Evolutionary conservation across 2,113 vertebrate species (phyloP), one percentile per base, ranked within the genome.

Genomic region (Hipposideros armiger): DNA sequence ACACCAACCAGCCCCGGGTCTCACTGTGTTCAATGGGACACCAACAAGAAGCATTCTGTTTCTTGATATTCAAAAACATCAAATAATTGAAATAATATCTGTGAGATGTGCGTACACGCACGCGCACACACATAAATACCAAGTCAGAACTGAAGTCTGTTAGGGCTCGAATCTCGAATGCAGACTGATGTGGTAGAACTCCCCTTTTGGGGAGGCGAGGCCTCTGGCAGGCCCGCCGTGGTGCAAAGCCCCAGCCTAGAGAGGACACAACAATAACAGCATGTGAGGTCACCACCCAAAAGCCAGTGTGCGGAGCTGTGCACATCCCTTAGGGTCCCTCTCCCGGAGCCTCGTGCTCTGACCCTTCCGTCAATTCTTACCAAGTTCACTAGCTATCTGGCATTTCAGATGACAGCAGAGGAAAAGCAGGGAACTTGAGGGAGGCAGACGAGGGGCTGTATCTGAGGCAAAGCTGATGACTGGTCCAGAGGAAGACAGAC

Each of bases 391-490:
- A 1, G 32, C 11, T 22, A 64, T 6, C 47, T 36, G 60, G 42
- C 42, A 56, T 62, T 84, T 78, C 45, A 78, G 72, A 45, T 3
- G 4, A 82, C 11, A 69, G 67, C 76, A 93, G 52, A 92, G 36
- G 56, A 26, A 54, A 91, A 70, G 22, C 40, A 84, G 77, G 62
- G 15, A 45, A 78, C 62, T 1, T 11, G 36, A 76, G 42, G 58
- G 28, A 72, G 40, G 42, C 64, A 50, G 60, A 76, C 87, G 54
- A 36, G 20, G 17, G 45, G 32, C 2, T 82, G 28, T n/a, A 47
- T 40, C 1, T 7, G 26, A 72, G 66, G 17, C 64, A n/a, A 86
- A 76, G 45, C 28, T 0, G 0, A 72, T n/a, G 45, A 47, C 5
- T 54, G 54, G 32, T 8, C 45, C 64, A n/a, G 64, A 58, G 42